Conservation (phyloP, 2,797 vertebrate species). For the Synanceia verrucosa region DNA sequence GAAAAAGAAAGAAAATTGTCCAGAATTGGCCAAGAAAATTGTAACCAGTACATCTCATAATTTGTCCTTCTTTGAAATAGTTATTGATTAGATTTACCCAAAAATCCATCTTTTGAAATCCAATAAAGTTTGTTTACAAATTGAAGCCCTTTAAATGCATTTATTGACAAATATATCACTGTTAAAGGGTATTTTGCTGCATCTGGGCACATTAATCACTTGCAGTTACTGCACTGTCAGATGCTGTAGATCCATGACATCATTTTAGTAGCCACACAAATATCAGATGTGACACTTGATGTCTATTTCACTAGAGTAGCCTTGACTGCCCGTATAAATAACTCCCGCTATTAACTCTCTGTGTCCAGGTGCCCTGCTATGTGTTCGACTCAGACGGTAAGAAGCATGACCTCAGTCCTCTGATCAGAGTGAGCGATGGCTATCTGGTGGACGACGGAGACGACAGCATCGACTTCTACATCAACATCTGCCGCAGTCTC, state of each 20-base stretch:
- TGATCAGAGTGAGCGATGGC: constrained; percentile 86
- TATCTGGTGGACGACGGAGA: constrained; percentile 93
- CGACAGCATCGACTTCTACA: constrained; percentile 86
- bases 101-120: no score
- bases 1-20: no score
- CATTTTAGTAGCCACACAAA: neutral
- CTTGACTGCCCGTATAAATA: neutral
- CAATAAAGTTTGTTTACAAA: neutral
- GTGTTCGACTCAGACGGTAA: constrained; percentile 85
- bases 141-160: neutral
- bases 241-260: neutral
- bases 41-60: no score
- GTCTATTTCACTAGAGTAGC: neutral
- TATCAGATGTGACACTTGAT: neutral
- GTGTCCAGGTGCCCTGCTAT: constrained; percentile 91
- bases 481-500: constrained; percentile 94
- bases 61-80: no score
- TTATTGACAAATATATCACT: neutral
- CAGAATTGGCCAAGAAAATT: no score
- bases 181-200: neutral
- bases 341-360: neutral
- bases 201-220: neutral
- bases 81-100: no score
- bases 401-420: constrained; percentile 93
- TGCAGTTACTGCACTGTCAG: neutral